Evolutionary conservation across 2,797 vertebrate genomes (phyloP), one percentile per base, ranked within the genome.

Genomic region (Pteropus rufus): DNA sequence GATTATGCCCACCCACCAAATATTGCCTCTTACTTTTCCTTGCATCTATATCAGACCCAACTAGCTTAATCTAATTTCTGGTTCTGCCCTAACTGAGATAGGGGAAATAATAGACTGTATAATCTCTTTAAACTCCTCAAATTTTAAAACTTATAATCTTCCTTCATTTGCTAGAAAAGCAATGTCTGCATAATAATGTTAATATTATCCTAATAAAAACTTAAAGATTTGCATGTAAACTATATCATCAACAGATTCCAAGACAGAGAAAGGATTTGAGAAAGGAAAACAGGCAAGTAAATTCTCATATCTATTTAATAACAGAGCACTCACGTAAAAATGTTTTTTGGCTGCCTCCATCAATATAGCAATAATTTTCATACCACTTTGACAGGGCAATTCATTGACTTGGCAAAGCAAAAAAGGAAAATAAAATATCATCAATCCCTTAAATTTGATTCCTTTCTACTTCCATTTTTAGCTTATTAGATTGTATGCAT

Each of bases 221-320:
- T 36, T 92, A 72, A 87, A 52, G 24, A 79, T 89, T 64, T 70
- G 36, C 58, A 67, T 36, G 19, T 60, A 93, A 96, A 94, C 39
- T 69, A 44, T 77, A 44, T 16, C n/a, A 54, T 85, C 49, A 89
- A 85, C 7, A 73, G 60, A 88, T 81, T 96, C 77, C 70, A 95
- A 92, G 31, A 85, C n/a, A 96, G 64, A 93, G 95, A 82, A 72
- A 92, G 81, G 29, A 85, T 77, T 91, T 80, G 60, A 90, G 64
- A 69, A 44, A 12, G 49, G 52, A 80, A 44, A 93, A 88, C 29
- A 10, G 72, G 39, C 65, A 90, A 85, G 80, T 46, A 52, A 84
- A 88, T 96, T 90, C 67, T 92, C n/a, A 5, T 62, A 60, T 90
- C 94, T 92, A 52, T 85, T 97, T 96, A 95, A 95, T 93, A 88